phyloP scores from a whole-genome alignment of 2,797 vertebrate species.

The Allobates femoralis region DNA sequence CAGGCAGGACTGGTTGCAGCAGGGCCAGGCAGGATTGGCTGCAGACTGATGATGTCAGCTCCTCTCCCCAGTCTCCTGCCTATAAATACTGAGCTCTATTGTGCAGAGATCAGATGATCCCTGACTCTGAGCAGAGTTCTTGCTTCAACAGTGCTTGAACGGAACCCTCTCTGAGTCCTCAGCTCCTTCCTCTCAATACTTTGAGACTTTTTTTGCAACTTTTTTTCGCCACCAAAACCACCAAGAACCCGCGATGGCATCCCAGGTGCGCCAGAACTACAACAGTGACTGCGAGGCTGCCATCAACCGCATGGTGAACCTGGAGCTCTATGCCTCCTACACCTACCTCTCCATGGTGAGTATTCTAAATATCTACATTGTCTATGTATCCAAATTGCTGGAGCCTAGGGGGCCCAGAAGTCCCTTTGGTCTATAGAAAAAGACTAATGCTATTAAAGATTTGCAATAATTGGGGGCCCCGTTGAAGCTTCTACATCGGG shows the following conservation, averaged over 20 bases:
- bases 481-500: too few species aligned
- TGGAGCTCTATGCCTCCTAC: slow-evolving; percentile 82
- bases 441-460: too few species aligned
- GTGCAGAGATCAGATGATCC: background rate
- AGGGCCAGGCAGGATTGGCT: slow-evolving; percentile 9
- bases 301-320: slow-evolving; percentile 83
- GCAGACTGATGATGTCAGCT: background rate
- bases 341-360: slow-evolving; percentile 85
- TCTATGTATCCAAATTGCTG: too few species aligned
- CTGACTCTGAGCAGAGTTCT: slow-evolving; percentile 67
- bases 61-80: background rate
- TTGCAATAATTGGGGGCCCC: too few species aligned
- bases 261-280: slow-evolving; percentile 87
- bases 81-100: slow-evolving; percentile 11
- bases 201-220: background rate
- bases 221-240: slow-evolving; percentile 40
- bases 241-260: slow-evolving; percentile 75
- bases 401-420: too few species aligned
- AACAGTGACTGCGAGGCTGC: slow-evolving; percentile 83
- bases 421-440: too few species aligned
- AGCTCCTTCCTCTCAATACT: background rate
- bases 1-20: background rate
- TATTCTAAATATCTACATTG: too few species aligned
- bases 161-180: slow-evolving; percentile 69
- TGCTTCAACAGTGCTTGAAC: slow-evolving; percentile 82